Conservation (phyloP, 2,797 vertebrate genomes). For the Danio albolineatus region DNA sequence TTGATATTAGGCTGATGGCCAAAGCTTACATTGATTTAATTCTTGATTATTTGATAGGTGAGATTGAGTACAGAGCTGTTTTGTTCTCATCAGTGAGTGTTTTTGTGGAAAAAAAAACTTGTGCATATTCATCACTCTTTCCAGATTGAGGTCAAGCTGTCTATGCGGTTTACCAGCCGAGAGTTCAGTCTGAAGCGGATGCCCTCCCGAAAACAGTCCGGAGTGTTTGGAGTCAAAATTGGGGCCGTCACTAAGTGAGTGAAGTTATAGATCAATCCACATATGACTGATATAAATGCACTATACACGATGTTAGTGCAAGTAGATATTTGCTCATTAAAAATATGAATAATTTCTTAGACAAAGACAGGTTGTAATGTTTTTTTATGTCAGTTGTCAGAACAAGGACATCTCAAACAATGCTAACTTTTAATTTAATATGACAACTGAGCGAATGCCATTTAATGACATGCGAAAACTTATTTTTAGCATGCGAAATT, state of each 20-base stretch:
- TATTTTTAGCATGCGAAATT: too few species aligned
- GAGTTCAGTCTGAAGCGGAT: constrained; percentile 97
- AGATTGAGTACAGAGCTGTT: constrained; percentile 26
- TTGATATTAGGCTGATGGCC: constrained; percentile 27
- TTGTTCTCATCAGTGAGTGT: constrained; percentile 38
- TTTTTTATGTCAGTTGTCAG: too few species aligned
- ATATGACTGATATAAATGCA: background rate
- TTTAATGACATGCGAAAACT: too few species aligned
- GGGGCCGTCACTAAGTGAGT: constrained; percentile 96
- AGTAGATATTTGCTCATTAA: too few species aligned
- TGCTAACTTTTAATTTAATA: too few species aligned
- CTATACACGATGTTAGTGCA: background rate
- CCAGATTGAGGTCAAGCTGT: constrained; percentile 96
- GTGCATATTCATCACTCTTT: constrained; percentile 14
- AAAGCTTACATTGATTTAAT: constrained; percentile 35
- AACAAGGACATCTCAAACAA: too few species aligned
- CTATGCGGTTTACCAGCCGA: constrained; percentile 94
- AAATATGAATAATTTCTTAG: too few species aligned
- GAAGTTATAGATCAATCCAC: background rate
- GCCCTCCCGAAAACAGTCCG: constrained; percentile 93
- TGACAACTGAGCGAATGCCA: too few species aligned
- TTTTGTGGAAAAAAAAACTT: constrained; percentile 2
- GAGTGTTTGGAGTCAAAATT: constrained; percentile 97
- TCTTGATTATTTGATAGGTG: constrained; percentile 30
- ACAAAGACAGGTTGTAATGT: too few species aligned